Conservation (phyloP, 2,113 vertebrate genomes). For the Macquaria ambigua region DNA sequence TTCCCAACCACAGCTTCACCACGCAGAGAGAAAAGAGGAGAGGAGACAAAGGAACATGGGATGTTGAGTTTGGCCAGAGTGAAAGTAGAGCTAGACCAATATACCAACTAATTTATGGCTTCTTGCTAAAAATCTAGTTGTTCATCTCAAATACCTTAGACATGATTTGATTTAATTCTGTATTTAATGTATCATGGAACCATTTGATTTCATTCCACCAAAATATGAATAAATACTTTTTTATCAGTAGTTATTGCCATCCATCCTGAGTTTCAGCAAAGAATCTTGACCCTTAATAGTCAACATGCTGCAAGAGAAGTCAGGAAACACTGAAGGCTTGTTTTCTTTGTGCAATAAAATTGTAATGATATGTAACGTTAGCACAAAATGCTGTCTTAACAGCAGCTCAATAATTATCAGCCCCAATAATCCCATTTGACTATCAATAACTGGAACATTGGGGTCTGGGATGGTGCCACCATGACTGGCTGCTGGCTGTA, state of each 20-base stretch:
- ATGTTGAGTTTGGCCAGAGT: not conserved
- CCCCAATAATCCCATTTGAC: constrained; percentile 18
- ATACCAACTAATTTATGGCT: not conserved
- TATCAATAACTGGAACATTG: constrained; percentile 19
- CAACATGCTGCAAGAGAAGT: not conserved
- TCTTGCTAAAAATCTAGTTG: not conserved
- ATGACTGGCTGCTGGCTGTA: constrained; percentile 3
- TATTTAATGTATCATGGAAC: not conserved
- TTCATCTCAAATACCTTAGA: not conserved
- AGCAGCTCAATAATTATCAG: not conserved
- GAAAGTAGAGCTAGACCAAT: no score
- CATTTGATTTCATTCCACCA: not conserved
- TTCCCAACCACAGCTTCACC: constrained; percentile 94
- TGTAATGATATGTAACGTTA: not conserved
- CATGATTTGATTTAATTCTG: not conserved
- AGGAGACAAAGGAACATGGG: not conserved
- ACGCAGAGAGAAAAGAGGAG: not conserved
- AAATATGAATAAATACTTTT: not conserved
- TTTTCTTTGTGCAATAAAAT: not conserved
- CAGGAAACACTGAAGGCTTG: no score
- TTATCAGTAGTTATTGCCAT: not conserved
- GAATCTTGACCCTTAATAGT: not conserved
- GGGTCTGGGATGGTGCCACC: not conserved
- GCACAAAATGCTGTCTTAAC: not conserved
- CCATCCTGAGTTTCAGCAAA: not conserved